These are phyloP conservation scores for Piprites chloris DNA, from an alignment of 2,113 vertebrate species.

Conservation along the genomic window DNA sequence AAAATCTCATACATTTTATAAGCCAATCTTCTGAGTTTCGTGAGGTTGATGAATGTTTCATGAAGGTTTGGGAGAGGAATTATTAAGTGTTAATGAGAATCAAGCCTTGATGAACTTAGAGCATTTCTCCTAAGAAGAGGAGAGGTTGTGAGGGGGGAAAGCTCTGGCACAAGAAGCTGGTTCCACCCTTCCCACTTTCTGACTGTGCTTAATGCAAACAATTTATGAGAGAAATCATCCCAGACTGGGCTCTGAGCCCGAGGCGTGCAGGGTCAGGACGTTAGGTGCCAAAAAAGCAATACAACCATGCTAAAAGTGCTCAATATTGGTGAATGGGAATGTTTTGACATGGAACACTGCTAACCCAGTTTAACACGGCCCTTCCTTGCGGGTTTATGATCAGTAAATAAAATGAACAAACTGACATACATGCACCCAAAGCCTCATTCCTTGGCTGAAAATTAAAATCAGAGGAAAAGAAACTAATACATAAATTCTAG, in stretches of 20 bases:
- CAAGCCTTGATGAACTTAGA: slow-evolving; percentile 1
- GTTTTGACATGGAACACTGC: background rate
- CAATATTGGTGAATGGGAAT: background rate
- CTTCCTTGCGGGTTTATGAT: background rate
- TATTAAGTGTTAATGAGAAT: slow-evolving; percentile 49
- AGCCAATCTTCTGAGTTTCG: background rate
- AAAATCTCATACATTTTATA: slow-evolving; percentile 49
- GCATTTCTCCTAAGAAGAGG: background rate
- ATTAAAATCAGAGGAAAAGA: background rate
- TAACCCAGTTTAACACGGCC: background rate
- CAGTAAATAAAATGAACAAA: background rate
- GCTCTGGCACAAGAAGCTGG: background rate
- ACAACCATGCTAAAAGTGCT: background rate
- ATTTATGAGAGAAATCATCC: background rate
- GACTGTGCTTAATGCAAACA: background rate
- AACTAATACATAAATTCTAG: background rate
- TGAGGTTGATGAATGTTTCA: slow-evolving; percentile 23
- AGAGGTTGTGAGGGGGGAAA: background rate
- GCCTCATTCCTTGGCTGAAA: background rate
- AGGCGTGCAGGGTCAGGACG: background rate
- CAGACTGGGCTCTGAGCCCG: background rate
- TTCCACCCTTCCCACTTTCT: background rate
- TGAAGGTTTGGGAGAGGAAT: background rate
- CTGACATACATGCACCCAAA: background rate
- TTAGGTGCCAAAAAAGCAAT: background rate